A percentile compares a stretch with the other conserved stretches of the same genome.
These are phyloP conservation scores for Botia almorhae DNA, from an alignment of 2,797 vertebrate genomes.

Conservation along the genomic window DNA sequence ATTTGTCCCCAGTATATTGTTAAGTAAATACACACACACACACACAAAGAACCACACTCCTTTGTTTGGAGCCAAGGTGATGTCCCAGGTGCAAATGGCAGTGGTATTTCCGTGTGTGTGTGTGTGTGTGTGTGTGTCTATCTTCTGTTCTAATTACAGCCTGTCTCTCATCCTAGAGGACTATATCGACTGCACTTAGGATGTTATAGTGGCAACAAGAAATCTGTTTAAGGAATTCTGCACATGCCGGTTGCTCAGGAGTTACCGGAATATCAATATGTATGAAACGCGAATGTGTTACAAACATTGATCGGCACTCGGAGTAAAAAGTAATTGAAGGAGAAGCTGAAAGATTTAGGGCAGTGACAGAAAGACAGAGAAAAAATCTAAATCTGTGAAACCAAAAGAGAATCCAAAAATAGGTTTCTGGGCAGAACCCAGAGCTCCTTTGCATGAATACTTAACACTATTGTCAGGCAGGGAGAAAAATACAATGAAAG, in stretches of 20 bases:
- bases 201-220: constrained; percentile 15
- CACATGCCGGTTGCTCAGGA: constrained; percentile 3
- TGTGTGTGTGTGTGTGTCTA: constrained; percentile 13
- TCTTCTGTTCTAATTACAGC: constrained; percentile 29
- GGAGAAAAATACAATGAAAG: constrained; percentile 54
- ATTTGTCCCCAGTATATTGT: no score
- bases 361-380: constrained; percentile 18
- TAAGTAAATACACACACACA: constrained; percentile 15
- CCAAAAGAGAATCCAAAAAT: constrained; percentile 54
- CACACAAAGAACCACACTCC: constrained; percentile 47
- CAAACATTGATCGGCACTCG: constrained; percentile 35
- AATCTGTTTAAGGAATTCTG: background rate
- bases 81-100: constrained; percentile 42
- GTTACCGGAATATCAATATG: constrained; percentile 22
- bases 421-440: constrained; percentile 45
- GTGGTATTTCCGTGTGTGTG: constrained; percentile 15
- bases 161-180: background rate
- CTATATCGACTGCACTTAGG: background rate
- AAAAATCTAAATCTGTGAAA: constrained; percentile 47
- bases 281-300: constrained; percentile 17
- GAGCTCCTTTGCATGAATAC: constrained; percentile 38
- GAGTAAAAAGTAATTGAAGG: constrained; percentile 49
- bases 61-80: constrained; percentile 50
- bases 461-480: constrained; percentile 62
- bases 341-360: constrained; percentile 49